phyloP scores from a whole-genome alignment of 2,113 vertebrate genomes.

The Phalacrocorax pelagicus region DNA sequence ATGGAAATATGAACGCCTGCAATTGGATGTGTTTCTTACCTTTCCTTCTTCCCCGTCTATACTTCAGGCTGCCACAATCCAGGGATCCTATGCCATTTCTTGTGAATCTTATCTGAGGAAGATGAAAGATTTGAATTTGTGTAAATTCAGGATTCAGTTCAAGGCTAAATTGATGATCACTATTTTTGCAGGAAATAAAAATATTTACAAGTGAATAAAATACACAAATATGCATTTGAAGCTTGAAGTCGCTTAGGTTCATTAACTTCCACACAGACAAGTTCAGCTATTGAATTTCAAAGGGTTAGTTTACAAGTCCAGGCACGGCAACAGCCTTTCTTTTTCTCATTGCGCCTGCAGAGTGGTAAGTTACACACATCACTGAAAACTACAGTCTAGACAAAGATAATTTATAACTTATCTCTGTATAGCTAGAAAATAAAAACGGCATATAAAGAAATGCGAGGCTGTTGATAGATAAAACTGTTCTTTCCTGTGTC shows the following conservation, averaged over 20 bases:
- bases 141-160: not conserved
- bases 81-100: not conserved
- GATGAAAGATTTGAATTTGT: not conserved
- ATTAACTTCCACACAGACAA: not conserved
- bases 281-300: constrained; percentile 18
- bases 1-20: not conserved
- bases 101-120: not conserved
- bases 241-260: not conserved
- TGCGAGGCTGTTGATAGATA: not conserved
- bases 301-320: not conserved
- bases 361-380: not conserved
- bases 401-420: not conserved
- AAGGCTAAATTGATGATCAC: not conserved
- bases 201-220: not conserved
- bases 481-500: not conserved
- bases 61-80: not conserved
- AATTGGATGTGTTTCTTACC: not conserved
- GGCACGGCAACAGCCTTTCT: not conserved
- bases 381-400: not conserved
- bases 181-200: not conserved
- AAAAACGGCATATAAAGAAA: not conserved
- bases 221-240: not conserved
- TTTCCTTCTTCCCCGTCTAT: not conserved
- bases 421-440: not conserved
- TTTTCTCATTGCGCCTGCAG: not conserved